Conservation (phyloP, 1,140 invertebrate genomes). For the Drosophila sucinea region DNA sequence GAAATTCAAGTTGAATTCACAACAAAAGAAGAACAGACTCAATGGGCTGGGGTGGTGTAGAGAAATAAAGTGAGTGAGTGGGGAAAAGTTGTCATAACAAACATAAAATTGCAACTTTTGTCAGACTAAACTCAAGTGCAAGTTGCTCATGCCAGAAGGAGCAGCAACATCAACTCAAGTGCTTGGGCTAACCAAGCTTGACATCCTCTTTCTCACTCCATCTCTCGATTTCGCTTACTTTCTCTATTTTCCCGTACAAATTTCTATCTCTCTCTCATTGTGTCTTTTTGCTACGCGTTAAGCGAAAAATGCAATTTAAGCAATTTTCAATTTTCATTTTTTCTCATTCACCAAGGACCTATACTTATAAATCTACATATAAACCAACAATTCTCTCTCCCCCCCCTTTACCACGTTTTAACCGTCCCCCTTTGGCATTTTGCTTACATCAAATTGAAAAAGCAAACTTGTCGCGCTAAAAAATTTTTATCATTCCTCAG, state of each 20-base stretch:
- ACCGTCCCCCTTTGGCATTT: neutral
- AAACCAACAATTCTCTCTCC: neutral
- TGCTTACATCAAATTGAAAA: slow-evolving; percentile 62
- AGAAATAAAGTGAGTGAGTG: neutral
- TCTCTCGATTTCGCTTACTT: neutral
- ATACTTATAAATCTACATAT: slow-evolving; percentile 13
- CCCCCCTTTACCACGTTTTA: neutral
- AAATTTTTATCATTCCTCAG: slow-evolving; percentile 45
- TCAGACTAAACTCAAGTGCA: slow-evolving; percentile 43
- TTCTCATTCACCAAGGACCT: slow-evolving; percentile 18
- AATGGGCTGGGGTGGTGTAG: neutral
- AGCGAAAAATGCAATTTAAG: slow-evolving; percentile 69
- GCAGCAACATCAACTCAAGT: slow-evolving; percentile 28
- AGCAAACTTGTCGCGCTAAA: slow-evolving; percentile 61
- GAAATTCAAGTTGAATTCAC: slow-evolving; percentile 38
- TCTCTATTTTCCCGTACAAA: neutral
- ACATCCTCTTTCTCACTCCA: slow-evolving; percentile 11
- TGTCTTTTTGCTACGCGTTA: slow-evolving; percentile 22
- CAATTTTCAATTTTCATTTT: slow-evolving; percentile 75
- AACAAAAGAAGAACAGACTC: neutral
- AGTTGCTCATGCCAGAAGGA: slow-evolving; percentile 55
- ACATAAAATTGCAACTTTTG: slow-evolving; percentile 65
- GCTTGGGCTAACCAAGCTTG: slow-evolving; percentile 33
- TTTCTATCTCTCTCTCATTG: neutral
- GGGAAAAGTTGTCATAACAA: slow-evolving; percentile 59